phyloP scores from a whole-genome alignment of 2,113 vertebrate species.

The Gymnogyps californianus region DNA sequence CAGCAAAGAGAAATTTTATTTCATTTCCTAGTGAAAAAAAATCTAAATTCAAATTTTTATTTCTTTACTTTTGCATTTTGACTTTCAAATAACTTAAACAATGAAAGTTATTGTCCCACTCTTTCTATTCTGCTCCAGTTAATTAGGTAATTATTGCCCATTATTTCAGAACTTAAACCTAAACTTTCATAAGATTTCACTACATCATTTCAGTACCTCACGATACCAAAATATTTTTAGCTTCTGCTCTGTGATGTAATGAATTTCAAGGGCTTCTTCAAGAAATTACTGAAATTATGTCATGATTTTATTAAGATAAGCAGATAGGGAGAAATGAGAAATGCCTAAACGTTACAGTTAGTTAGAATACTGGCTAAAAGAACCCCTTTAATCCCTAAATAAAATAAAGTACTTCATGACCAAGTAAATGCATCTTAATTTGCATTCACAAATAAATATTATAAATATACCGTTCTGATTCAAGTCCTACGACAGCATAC shows the following conservation, averaged over 20 bases:
- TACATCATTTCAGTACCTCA: not conserved
- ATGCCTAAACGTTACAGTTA: not conserved
- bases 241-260: not conserved
- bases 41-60: not conserved
- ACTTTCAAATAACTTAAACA: not conserved
- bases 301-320: not conserved
- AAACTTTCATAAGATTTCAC: not conserved
- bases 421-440: not conserved
- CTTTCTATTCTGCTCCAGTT: not conserved
- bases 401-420: not conserved
- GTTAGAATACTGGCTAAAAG: not conserved
- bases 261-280: not conserved
- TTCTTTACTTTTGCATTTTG: not conserved
- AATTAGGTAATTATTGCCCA: not conserved
- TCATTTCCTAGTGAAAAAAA: not conserved
- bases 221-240: not conserved
- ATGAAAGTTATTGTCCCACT: accelerated
- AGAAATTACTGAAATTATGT: not conserved
- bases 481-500: not conserved
- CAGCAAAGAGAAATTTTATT: not conserved
- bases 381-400: not conserved
- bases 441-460: not conserved
- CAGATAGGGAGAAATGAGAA: not conserved
- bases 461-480: not conserved
- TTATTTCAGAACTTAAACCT: not conserved